A percentile compares a stretch with the other conserved stretches of the same genome.
phyloP scores from a whole-genome alignment of 2,888 invertebrate species.

The Bibio marci region DNA sequence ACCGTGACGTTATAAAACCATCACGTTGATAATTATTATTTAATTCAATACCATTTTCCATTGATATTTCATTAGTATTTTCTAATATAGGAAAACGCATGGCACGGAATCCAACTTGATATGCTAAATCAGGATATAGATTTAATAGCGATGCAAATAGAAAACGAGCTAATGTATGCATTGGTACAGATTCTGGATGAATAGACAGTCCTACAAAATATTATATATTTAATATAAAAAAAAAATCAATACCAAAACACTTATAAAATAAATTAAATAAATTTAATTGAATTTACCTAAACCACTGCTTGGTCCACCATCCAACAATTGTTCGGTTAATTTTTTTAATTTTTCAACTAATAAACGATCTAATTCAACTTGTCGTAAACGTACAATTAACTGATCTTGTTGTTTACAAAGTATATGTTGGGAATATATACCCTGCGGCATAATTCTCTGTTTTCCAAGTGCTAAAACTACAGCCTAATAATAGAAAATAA shows the following conservation, averaged over 20 bases:
- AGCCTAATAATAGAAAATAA: constrained; percentile 22
- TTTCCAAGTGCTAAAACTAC: constrained; percentile 64
- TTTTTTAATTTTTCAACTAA: constrained; percentile 48
- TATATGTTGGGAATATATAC: constrained; percentile 60
- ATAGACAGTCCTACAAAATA: constrained; percentile 36
- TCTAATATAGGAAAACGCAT: constrained; percentile 64
- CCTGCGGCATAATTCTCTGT: constrained; percentile 60
- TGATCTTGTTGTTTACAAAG: constrained; percentile 60
- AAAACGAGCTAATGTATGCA: constrained; percentile 69
- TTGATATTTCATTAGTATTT: constrained; percentile 34
- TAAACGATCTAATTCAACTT: constrained; percentile 57
- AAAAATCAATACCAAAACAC: not conserved
- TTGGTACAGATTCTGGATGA: constrained; percentile 66
- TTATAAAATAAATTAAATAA: not conserved
- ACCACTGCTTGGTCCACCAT: constrained; percentile 62
- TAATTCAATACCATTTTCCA: constrained; percentile 23
- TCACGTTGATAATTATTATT: constrained; percentile 38
- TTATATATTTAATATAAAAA: constrained; percentile 14
- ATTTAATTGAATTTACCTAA: constrained; percentile 28
- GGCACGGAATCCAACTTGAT: constrained; percentile 58
- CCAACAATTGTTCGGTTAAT: constrained; percentile 50
- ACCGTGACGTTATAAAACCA: constrained; percentile 36
- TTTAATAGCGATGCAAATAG: constrained; percentile 60
- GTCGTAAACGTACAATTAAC: constrained; percentile 54
- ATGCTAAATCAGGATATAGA: constrained; percentile 60